phyloP scores from a whole-genome alignment of 2,113 vertebrate genomes.

The Eolophus roseicapilla region DNA sequence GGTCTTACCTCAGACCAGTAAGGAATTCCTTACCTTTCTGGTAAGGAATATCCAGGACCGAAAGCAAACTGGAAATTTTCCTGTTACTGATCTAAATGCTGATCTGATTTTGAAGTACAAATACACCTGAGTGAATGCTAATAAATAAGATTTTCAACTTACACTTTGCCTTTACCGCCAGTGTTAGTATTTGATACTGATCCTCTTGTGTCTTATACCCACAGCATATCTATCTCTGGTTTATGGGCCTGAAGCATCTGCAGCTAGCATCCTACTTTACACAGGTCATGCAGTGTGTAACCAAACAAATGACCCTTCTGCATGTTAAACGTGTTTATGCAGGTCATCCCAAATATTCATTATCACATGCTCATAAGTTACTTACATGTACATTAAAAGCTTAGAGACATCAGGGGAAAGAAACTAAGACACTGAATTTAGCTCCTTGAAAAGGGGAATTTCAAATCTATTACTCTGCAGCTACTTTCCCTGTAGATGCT shows the following conservation, averaged over 20 bases:
- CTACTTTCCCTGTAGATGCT: background rate
- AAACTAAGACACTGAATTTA: background rate
- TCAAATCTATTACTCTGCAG: background rate
- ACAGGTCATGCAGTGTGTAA: background rate
- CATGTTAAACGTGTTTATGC: background rate
- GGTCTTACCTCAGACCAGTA: background rate
- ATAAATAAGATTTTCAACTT: background rate
- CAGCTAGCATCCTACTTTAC: rapidly evolving
- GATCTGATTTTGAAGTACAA: background rate
- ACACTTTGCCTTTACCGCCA: background rate
- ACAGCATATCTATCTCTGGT: background rate
- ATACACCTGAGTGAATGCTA: background rate
- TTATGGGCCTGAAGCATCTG: background rate
- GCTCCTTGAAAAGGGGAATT: background rate
- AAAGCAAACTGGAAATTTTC: background rate
- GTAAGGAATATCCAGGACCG: background rate
- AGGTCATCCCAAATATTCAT: no score
- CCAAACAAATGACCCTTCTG: background rate
- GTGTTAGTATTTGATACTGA: background rate
- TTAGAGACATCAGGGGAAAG: background rate
- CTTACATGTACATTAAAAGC: background rate
- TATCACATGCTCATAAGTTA: background rate
- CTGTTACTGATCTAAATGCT: background rate
- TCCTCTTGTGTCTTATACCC: background rate
- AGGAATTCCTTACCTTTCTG: no score